Conservation (phyloP, 2,113 vertebrate species). For the Corythornis cristatus region DNA sequence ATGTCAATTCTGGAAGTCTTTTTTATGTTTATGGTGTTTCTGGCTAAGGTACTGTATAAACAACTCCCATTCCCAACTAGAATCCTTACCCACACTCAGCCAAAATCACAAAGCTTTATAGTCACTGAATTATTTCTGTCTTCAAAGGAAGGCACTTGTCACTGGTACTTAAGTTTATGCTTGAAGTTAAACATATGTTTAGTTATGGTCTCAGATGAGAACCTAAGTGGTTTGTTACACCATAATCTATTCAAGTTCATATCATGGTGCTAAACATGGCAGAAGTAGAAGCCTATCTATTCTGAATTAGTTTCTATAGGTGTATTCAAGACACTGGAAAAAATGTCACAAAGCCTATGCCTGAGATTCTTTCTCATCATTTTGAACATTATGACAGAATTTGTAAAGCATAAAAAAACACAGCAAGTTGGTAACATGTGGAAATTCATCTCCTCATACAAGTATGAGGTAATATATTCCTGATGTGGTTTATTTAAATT, state of each 20-base stretch:
- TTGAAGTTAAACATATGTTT: background rate
- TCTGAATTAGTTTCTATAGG: background rate
- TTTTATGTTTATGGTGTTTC: constrained; percentile 1
- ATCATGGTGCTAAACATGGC: background rate
- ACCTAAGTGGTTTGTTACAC: background rate
- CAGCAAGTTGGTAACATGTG: background rate
- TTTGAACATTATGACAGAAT: background rate
- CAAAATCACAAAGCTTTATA: background rate
- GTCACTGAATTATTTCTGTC: background rate
- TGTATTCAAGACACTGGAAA: background rate
- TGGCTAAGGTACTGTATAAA: background rate
- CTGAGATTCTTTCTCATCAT: background rate
- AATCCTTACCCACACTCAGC: background rate
- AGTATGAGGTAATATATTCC: background rate
- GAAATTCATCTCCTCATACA: background rate
- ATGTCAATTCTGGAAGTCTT: background rate
- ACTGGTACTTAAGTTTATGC: background rate
- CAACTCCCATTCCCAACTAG: background rate
- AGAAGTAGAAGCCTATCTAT: background rate
- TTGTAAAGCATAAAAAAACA: background rate
- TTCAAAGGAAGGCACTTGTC: background rate
- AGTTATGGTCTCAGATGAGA: background rate
- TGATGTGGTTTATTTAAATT: background rate
- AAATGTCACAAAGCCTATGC: background rate
- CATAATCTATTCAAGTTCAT: background rate